Base-by-base conservation (phyloP, 2,888 invertebrate genomes). In the Trichacis sp. region DNA sequence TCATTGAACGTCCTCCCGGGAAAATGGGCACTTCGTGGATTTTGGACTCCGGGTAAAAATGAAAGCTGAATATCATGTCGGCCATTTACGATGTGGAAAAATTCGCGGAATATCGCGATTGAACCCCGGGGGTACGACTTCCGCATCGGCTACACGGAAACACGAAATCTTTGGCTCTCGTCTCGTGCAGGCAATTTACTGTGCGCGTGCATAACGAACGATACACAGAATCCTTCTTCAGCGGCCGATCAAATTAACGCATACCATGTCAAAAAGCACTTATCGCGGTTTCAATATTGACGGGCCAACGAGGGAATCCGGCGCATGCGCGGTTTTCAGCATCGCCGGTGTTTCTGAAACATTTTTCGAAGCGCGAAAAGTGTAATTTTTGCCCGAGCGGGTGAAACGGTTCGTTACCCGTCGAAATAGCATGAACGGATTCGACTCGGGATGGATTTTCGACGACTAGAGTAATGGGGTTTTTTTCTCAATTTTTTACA, bases 91-190 rank as follows among this genome's bases (percentile, higher is more conserved):
- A n/a, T 60, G 54, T 52, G 60, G 53, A 60, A 68, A 53, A 63
- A 45, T 45, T 38, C 20, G 19, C 29, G 17, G 57, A 55, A 51
- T 64, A 54, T 55, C 49, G 68, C 33, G 61, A 68, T 68, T 53
- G 60, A 68, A 49, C 43, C 57, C 52, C 48, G 45, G 8, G 46
- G 40, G 63, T 61, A 55, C 8, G 8, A 64, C 64, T 68, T 68
- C 61, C 64, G 68, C 64, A 50, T 61, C 49, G 18, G 58, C 20
- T 64, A 68, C 68, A 62, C 61, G 64, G 64, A 68, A 68, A 64
- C 68, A 36, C 63, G 47, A 61, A 68, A 68, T 60, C 50, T 47
- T 54, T 14, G 24, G 33, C 53, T 53, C 56, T n/a, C n/a, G 50
- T 46, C 57, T 48, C 61, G 56, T 52, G 33, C 62, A 38, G 38